Base-by-base conservation (phyloP, 2,888 invertebrate genomes). In the Deroplatys truncata region DNA sequence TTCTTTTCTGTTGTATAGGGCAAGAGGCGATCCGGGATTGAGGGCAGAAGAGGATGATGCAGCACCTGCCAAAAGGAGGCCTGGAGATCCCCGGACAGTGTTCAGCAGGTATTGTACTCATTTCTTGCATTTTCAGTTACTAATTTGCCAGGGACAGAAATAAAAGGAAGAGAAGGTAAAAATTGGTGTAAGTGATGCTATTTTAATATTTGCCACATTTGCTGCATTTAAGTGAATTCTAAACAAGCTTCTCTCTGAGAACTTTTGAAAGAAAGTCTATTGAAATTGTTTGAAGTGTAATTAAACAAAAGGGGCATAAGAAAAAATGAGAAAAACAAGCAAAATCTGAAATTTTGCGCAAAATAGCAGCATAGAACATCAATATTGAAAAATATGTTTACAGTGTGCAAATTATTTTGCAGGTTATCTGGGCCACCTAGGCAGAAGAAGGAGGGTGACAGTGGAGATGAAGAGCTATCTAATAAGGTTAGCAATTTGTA, bases 11-110 rank as follows among this genome's bases (percentile, higher is more conserved):
- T 43, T 10, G 13, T 43, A 13, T 20, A 90, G 90, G 85, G 89
- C 89, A n/a, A 89, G 90, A 28, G 88, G 91, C 82, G 90, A 91
- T 56, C 89, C 90, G 16, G 89, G 90, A 28, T 88, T 43, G 31
- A 49, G 88, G 86, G 84, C 88, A 56, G 90, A 91, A 85, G 90
- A 94, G 93, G 94, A 93, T 92, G 94, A 94, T 82, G 94, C 94
- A 90, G 93, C 93, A 89, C 93, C 93, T 89, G 93, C 93, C 82
- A 95, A 94, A 93, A 93, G 94, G 92, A 94, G 94, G 93, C 90
- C 91, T 82, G 93, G 94, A 92, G 94, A 95, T 93, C 94, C 94
- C 72, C 94, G 95, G 93, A 95, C 95, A 88, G 95, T 95, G 85
- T 95, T 95, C 91, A 95, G 95, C 94, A 94, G 95, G 95, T 94